phyloP scores from a whole-genome alignment of 2,888 invertebrate genomes.

The Andricus quercusramuli region DNA sequence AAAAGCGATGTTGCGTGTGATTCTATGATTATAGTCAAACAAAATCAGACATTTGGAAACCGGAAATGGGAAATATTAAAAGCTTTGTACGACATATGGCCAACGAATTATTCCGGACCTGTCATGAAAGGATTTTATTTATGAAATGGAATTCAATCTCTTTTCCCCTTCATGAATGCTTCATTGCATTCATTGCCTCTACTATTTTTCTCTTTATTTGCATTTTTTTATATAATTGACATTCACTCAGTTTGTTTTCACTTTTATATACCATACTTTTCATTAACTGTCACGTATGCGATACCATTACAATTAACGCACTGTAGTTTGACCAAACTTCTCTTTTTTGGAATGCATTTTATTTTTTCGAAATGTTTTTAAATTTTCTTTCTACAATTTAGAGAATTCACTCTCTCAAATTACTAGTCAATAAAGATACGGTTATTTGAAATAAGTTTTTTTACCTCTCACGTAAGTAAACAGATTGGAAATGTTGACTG shows the following conservation, averaged over 20 bases:
- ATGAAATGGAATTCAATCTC: conserved; percentile 13
- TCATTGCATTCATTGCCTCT: not conserved
- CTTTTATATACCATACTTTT: not conserved
- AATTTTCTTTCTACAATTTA: not conserved
- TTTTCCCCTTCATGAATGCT: conserved; percentile 5
- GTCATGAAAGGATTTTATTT: conserved; percentile 32
- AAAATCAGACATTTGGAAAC: conserved; percentile 20
- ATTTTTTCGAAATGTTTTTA: not conserved
- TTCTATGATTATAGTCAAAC: conserved; percentile 29
- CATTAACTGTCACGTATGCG: not conserved
- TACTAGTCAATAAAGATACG: not conserved
- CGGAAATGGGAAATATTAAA: conserved; percentile 31
- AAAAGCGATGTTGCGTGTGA: conserved; percentile 21
- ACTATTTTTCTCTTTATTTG: not conserved
- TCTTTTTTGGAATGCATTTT: not conserved
- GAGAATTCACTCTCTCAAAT: not conserved
- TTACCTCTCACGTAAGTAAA: not conserved
- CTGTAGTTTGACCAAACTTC: not conserved
- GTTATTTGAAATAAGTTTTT: too few species aligned
- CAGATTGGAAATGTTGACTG: conserved; percentile 32
- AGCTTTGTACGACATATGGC: conserved; percentile 24
- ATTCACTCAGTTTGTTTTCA: not conserved
- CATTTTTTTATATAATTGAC: conserved; percentile 8
- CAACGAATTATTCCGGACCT: conserved; percentile 17
- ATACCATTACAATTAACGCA: not conserved